A percentile compares a stretch with the other conserved stretches of the same genome.
These are phyloP conservation scores for Solenodon paradoxus DNA, from an alignment of 2,113 vertebrate genomes.

Conservation along the genomic window DNA sequence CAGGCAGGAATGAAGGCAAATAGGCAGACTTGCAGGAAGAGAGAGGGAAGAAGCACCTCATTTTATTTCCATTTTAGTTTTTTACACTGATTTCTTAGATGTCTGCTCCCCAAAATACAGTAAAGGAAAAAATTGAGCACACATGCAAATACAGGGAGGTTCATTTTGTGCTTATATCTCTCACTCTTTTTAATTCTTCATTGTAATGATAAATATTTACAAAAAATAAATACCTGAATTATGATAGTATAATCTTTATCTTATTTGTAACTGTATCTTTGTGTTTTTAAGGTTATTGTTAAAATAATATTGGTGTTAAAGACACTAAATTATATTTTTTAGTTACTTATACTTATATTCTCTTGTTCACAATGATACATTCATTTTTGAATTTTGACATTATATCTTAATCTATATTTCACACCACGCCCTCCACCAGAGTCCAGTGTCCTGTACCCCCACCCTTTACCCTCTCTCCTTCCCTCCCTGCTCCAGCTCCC, in stretches of 20 bases:
- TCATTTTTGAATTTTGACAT: no score
- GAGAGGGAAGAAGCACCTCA: no score
- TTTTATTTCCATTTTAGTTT: no score
- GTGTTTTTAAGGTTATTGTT: neutral
- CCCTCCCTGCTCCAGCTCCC: no score
- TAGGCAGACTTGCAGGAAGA: no score
- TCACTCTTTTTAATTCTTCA: neutral
- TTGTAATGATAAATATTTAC: neutral
- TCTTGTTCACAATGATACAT: no score
- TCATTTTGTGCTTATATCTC: neutral
- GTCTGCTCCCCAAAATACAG: neutral
- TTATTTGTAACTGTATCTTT: neutral
- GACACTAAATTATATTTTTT: neutral
- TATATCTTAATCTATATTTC: no score
- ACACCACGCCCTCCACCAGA: no score
- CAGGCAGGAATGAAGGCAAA: no score
- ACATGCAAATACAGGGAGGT: neutral
- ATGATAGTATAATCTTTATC: neutral
- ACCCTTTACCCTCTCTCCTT: no score
- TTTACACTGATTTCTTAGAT: neutral
- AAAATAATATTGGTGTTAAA: neutral
- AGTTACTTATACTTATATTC: no score
- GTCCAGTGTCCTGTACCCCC: no score
- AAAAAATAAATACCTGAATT: neutral
- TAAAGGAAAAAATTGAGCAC: neutral